Evolutionary conservation across 2,888 invertebrate genomes (phyloP).

Genomic region (Hypercompe scribonia): DNA sequence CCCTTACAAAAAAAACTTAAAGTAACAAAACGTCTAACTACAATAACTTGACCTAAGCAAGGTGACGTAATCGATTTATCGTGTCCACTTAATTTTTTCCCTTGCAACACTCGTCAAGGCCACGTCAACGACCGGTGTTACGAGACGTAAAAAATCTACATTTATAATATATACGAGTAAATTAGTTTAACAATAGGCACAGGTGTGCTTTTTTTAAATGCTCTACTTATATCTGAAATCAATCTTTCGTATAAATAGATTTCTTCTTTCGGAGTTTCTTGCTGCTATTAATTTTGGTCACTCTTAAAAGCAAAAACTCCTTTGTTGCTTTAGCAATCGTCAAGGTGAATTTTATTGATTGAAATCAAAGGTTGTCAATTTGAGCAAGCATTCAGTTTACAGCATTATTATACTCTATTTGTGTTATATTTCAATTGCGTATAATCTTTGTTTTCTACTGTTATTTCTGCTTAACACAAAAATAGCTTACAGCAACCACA

Average conservation of each 20-base stretch:
- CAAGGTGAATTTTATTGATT: neutral
- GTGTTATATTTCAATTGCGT: no score
- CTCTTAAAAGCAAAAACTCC: conserved; percentile 16
- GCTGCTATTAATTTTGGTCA: conserved; percentile 40
- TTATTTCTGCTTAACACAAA: neutral
- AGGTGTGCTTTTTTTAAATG: conserved; percentile 58
- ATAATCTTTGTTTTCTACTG: neutral
- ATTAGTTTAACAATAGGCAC: conserved; percentile 47
- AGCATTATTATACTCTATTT: neutral
- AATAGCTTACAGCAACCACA: neutral
- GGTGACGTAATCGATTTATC: conserved; percentile 69
- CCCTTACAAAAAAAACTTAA: conserved; percentile 35
- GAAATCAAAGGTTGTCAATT: neutral
- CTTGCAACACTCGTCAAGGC: conserved; percentile 67
- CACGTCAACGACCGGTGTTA: conserved; percentile 72
- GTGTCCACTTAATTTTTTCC: conserved; percentile 64
- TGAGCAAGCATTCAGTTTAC: neutral
- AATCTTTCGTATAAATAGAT: conserved; percentile 49
- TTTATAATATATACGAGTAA: conserved; percentile 60
- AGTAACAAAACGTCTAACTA: conserved; percentile 19
- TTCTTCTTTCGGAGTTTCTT: conserved; percentile 27
- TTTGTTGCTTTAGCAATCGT: neutral
- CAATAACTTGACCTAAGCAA: conserved; percentile 33
- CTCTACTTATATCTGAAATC: conserved; percentile 53
- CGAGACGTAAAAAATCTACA: conserved; percentile 60